These are phyloP conservation scores for Agrochola lychnidis DNA, from an alignment of 2,888 invertebrate species.

Conservation along the genomic window DNA sequence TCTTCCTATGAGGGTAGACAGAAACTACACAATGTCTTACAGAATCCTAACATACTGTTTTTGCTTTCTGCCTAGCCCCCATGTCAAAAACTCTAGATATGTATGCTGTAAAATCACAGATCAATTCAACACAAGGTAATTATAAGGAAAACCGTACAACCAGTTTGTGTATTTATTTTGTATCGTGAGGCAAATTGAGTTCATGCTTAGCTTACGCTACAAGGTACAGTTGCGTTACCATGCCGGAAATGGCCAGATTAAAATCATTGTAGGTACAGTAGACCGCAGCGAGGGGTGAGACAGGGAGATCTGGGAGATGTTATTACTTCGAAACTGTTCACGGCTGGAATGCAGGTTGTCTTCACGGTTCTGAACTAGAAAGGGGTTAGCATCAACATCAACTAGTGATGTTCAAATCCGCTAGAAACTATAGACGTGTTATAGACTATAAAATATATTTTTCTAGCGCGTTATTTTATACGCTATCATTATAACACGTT, in stretches of 20 bases:
- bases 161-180: conserved; percentile 47
- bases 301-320: too few species aligned
- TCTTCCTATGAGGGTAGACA: background rate
- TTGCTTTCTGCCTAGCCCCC: background rate
- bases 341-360: too few species aligned
- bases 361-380: too few species aligned
- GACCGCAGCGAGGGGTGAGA: background rate
- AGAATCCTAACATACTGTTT: background rate
- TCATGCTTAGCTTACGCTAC: conserved; percentile 34
- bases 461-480: too few species aligned
- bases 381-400: too few species aligned
- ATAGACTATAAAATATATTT: too few species aligned
- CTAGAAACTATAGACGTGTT: too few species aligned
- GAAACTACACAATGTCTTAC: background rate
- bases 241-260: background rate
- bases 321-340: too few species aligned
- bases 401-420: too few species aligned
- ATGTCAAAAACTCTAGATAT: background rate
- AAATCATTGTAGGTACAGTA: too few species aligned
- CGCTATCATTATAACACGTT: too few species aligned
- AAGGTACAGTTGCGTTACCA: background rate
- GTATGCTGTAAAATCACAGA: conserved; percentile 10
- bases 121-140: conserved; percentile 40
- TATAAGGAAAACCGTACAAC: conserved; percentile 49
- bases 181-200: conserved; percentile 29